A percentile compares a stretch with the other conserved stretches of the same genome.
phyloP scores from a whole-genome alignment of 1,140 invertebrate species.

The Druon quercuslanigerum region DNA sequence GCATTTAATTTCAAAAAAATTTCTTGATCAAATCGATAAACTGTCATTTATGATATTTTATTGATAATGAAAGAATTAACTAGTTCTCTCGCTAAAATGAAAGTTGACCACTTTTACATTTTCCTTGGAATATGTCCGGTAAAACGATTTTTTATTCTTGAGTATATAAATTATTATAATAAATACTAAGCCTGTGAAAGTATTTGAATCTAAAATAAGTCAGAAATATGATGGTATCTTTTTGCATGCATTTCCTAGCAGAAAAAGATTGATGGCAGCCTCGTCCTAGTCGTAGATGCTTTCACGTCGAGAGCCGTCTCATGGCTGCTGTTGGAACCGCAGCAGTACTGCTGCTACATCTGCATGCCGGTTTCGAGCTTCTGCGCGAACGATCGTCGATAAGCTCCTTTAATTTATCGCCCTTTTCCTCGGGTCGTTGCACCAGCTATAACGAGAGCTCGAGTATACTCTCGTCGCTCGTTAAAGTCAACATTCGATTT shows the following conservation, averaged over 20 bases:
- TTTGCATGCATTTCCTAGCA: conserved; percentile 12
- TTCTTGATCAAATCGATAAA: too few species aligned
- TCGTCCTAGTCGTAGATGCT: conserved; percentile 8
- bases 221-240: conserved; percentile 23
- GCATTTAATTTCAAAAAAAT: too few species aligned
- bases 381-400: conserved; percentile 67
- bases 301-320: background rate
- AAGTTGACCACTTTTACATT: too few species aligned
- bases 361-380: conserved; percentile 56
- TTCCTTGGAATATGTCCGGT: too few species aligned
- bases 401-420: conserved; percentile 70
- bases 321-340: conserved; percentile 31
- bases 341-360: conserved; percentile 39
- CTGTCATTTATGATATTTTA: too few species aligned
- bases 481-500: conserved; percentile 63
- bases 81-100: too few species aligned
- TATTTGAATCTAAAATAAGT: conserved; percentile 25
- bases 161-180: conserved; percentile 3
- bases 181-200: conserved; percentile 7
- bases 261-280: conserved; percentile 24
- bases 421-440: conserved; percentile 64
- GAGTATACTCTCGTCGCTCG: conserved; percentile 55
- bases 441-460: conserved; percentile 56
- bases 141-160: background rate
- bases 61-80: too few species aligned